Evolutionary conservation across 2,888 invertebrate species (phyloP).

Genomic region (Aleiodes alternator): DNA sequence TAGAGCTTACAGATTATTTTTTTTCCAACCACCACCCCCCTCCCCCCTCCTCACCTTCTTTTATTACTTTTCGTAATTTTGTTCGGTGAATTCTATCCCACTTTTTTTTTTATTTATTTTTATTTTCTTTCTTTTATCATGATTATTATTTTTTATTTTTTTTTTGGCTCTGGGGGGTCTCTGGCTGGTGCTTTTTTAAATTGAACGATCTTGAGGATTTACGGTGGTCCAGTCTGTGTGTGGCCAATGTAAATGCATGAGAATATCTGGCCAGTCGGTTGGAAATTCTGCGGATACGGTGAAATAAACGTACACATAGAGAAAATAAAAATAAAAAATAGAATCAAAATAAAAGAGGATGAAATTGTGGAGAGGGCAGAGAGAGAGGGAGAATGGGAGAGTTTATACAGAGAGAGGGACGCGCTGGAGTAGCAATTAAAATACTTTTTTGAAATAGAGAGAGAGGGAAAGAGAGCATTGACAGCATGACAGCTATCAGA

Average conservation of each 20-base stretch:
- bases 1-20: slow-evolving; percentile 50
- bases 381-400: neutral
- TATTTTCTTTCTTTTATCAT: neutral
- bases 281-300: slow-evolving; percentile 35
- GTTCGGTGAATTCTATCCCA: neutral
- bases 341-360: neutral
- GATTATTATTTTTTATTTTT: no score
- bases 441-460: neutral
- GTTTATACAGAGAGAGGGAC: neutral
- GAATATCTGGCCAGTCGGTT: slow-evolving; percentile 45
- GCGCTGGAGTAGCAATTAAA: slow-evolving; percentile 35
- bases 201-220: slow-evolving; percentile 52
- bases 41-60: neutral
- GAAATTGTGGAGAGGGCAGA: neutral
- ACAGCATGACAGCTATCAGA: slow-evolving; percentile 23
- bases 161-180: slow-evolving; percentile 8
- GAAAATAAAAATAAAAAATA: neutral
- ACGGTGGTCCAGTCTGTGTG: slow-evolving; percentile 38
- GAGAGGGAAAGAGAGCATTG: slow-evolving; percentile 17
- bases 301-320: slow-evolving; percentile 20
- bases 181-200: slow-evolving; percentile 45
- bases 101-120: neutral
- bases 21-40: slow-evolving; percentile 3
- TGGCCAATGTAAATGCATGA: slow-evolving; percentile 48
- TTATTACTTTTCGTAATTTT: slow-evolving; percentile 32